Conservation (phyloP, 2,888 invertebrate genomes). For the Pachydiplax longipennis region DNA sequence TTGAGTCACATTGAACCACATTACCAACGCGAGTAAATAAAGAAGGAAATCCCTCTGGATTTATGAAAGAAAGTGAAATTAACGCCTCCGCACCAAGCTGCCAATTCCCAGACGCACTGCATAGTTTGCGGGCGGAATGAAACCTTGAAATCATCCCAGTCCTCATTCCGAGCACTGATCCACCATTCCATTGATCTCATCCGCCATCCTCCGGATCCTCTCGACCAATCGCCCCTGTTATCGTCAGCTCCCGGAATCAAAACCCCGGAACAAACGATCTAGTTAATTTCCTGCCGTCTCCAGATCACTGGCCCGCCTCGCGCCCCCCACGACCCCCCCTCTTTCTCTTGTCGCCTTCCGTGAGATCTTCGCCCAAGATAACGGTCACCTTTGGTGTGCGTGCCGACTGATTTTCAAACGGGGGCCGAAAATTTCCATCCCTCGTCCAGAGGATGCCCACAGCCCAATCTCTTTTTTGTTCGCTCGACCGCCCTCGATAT, state of each 20-base stretch:
- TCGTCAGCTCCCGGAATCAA: not conserved
- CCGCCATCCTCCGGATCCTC: not conserved
- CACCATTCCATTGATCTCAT: not conserved
- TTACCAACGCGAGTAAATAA: not conserved
- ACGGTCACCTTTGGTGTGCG: constrained; percentile 28
- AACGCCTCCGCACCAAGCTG: not conserved
- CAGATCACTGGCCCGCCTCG: not conserved
- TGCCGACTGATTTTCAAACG: not conserved
- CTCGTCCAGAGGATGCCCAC: not conserved
- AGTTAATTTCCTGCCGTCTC: not conserved
- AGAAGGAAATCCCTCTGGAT: not conserved
- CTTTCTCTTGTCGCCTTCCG: constrained; percentile 22
- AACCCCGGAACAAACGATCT: not conserved
- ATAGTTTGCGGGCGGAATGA: not conserved
- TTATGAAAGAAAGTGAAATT: not conserved
- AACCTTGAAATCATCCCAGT: not conserved
- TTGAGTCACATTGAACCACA: too few species aligned
- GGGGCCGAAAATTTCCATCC: not conserved
- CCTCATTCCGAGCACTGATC: not conserved
- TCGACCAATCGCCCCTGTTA: not conserved
- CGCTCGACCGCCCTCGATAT: not conserved
- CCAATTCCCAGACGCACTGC: not conserved
- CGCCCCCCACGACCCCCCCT: not conserved
- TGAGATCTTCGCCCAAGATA: constrained; percentile 16
- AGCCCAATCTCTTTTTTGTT: not conserved